These are phyloP conservation scores for Eristalinus sepulchralis DNA, from an alignment of 2,888 invertebrate species.

Conservation along the genomic window DNA sequence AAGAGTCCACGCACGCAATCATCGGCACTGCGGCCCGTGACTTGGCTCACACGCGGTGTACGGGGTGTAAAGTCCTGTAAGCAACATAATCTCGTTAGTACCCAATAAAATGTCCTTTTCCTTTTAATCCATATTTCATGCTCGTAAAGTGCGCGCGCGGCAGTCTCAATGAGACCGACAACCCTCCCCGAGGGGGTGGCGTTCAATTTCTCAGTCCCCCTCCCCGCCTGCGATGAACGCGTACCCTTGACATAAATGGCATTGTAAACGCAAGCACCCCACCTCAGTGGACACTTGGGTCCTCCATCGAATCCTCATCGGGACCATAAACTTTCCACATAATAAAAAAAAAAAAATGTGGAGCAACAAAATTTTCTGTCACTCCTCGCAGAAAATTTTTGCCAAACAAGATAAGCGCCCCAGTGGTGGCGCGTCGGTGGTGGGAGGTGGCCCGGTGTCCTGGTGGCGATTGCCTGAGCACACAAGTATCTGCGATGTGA, in stretches of 20 bases:
- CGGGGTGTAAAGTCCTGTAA: conserved; percentile 38
- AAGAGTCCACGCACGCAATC: conserved; percentile 49
- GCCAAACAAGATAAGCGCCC: conserved; percentile 23
- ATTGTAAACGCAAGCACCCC: conserved; percentile 4
- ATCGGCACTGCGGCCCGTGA: neutral
- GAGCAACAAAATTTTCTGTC: conserved; percentile 57
- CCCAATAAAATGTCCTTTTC: conserved; percentile 52
- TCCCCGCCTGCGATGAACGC: neutral
- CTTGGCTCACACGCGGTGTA: neutral
- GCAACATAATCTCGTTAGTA: conserved; percentile 59
- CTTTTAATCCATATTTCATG: conserved; percentile 59
- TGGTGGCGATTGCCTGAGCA: neutral
- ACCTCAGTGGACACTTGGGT: conserved; percentile 41
- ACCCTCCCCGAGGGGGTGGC: neutral
- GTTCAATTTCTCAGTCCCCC: conserved; percentile 22
- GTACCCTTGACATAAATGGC: conserved; percentile 59
- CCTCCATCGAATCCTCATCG: conserved; percentile 60
- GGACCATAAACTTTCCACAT: conserved; percentile 64
- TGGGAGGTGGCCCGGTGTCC: neutral
- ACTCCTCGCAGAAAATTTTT: conserved; percentile 26
- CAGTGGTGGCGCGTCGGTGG: neutral
- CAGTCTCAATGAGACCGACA: conserved; percentile 37
- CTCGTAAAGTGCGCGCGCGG: conserved; percentile 24
- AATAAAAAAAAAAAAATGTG: conserved; percentile 54
- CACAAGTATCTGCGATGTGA: conserved; percentile 47